phyloP scores from a whole-genome alignment of 2,113 vertebrate species.

The Spizaetus ornatus region DNA sequence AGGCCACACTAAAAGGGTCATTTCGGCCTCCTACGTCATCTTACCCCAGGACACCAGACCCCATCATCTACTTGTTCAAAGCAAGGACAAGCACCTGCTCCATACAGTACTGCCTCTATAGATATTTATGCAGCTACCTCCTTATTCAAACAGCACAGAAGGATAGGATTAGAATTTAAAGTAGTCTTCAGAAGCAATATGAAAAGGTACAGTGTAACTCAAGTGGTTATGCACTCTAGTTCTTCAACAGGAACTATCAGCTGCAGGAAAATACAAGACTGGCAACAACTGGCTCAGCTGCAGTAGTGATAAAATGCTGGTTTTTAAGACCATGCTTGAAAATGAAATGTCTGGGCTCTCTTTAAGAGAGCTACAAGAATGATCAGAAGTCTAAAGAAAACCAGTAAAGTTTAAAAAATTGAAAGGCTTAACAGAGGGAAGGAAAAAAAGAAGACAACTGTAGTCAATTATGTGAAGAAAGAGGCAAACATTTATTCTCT shows the following conservation, averaged over 20 bases:
- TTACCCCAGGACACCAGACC: background rate
- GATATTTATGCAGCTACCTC: background rate
- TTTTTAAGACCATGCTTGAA: background rate
- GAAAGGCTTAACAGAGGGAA: background rate
- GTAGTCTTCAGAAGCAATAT: background rate
- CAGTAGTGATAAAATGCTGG: background rate
- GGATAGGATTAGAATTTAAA: background rate
- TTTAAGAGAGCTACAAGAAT: background rate
- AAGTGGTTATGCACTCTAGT: background rate
- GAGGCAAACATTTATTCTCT: background rate
- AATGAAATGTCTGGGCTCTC: background rate
- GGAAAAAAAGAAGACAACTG: background rate
- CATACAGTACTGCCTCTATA: background rate
- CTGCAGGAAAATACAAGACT: background rate
- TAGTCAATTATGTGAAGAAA: background rate
- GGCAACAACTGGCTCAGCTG: background rate
- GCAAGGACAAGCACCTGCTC: background rate
- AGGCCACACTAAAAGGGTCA: background rate
- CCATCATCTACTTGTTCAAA: background rate
- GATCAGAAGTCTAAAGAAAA: background rate
- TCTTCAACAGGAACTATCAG: background rate
- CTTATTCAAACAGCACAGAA: background rate
- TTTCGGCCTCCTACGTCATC: background rate
- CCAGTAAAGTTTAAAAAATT: rapidly evolving
- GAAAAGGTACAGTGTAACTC: background rate